Evolutionary conservation across 2,888 invertebrate genomes (phyloP).

Genomic region (Pyrochroa serraticornis): DNA sequence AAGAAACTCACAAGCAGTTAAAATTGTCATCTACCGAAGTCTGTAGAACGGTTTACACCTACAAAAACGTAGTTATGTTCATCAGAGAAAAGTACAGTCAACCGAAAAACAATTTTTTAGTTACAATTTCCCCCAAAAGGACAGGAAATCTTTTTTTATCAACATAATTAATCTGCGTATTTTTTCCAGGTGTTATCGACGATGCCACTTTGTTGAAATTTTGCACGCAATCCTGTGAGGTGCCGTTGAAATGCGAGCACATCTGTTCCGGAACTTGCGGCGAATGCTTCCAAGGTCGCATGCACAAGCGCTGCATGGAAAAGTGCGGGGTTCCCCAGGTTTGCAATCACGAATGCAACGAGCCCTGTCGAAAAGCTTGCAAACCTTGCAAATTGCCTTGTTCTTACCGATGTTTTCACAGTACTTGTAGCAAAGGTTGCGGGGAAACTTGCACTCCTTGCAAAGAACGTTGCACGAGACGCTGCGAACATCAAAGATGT

Average conservation of each 20-base stretch:
- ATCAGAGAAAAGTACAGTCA: too few relatives aligned
- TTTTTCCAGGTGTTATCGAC: slow-evolving; percentile 7
- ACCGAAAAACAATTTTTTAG: too few relatives aligned
- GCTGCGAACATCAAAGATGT: slow-evolving; percentile 62
- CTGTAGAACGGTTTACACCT: too few relatives aligned
- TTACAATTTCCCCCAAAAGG: too few relatives aligned
- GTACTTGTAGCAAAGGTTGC: slow-evolving; percentile 59
- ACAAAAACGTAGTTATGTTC: too few relatives aligned
- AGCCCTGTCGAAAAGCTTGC: slow-evolving; percentile 64
- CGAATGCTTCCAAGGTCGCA: slow-evolving; percentile 63
- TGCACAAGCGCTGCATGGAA: slow-evolving; percentile 65
- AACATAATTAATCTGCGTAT: too few relatives aligned
- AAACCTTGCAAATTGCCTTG: slow-evolving; percentile 63
- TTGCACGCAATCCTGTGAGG: slow-evolving; percentile 60
- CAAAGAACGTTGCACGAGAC: slow-evolving; percentile 45
- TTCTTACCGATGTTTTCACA: slow-evolving; percentile 61
- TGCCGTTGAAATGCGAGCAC: slow-evolving; percentile 60
- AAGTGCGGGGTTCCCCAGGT: slow-evolving; percentile 64
- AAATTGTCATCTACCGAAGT: neutral
- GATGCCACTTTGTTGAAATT: slow-evolving; percentile 45
- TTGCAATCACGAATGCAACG: slow-evolving; percentile 68
- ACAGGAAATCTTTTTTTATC: too few relatives aligned
- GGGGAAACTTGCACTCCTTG: slow-evolving; percentile 57
- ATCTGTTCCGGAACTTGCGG: slow-evolving; percentile 63
- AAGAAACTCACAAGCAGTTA: too few relatives aligned